phyloP scores from a whole-genome alignment of 1,140 invertebrate genomes.

The Rhysida immarginata region DNA sequence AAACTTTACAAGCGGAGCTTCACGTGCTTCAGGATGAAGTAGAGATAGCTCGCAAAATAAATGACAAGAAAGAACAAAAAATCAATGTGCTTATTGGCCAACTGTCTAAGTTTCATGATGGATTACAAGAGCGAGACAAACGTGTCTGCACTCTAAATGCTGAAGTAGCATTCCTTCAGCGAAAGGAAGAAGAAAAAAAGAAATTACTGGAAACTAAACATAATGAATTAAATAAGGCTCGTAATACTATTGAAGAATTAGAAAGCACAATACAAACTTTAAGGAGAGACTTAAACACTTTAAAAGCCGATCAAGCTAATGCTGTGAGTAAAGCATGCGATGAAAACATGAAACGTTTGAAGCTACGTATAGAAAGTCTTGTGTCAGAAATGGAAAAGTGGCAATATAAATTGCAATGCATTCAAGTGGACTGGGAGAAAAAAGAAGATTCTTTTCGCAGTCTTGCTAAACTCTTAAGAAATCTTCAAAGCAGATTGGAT shows the following conservation, averaged over 20 bases:
- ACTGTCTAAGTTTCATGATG: background rate
- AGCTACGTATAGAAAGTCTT: too few species aligned
- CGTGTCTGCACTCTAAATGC: background rate
- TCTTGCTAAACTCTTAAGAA: background rate
- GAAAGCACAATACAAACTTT: background rate
- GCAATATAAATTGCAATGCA: background rate
- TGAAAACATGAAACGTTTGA: too few species aligned
- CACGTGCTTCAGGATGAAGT: slow-evolving; percentile 4
- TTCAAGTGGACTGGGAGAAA: background rate
- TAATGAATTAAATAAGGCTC: background rate
- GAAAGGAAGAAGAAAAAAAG: background rate
- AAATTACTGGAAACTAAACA: background rate
- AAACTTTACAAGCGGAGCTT: background rate
- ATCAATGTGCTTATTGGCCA: background rate
- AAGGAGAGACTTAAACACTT: background rate
- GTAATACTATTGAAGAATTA: background rate
- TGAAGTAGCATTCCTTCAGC: background rate
- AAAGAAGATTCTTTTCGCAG: background rate
- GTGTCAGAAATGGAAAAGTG: background rate
- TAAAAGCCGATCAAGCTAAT: background rate
- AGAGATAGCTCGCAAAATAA: background rate
- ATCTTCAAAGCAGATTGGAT: background rate
- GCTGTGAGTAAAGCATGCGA: too few species aligned
- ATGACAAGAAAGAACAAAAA: slow-evolving; percentile 2
- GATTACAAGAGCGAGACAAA: slow-evolving; percentile 1